Conservation (phyloP, 2,888 invertebrate genomes). For the Cataglyphis rosenhaueri region DNA sequence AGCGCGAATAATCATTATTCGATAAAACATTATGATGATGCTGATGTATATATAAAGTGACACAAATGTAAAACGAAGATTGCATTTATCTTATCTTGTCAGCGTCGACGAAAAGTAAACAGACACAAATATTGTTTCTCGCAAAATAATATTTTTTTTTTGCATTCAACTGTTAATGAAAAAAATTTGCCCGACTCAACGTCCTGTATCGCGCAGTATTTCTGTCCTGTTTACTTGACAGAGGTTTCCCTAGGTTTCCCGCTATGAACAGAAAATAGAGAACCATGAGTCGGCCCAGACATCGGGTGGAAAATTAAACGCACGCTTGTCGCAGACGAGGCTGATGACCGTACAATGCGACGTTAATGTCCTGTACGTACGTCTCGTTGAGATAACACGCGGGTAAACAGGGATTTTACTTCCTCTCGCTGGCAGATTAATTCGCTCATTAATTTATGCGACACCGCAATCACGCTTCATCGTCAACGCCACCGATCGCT, state of each 20-base stretch:
- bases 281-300: constrained; percentile 12
- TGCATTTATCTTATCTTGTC: background rate
- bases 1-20: background rate
- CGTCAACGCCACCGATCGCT: constrained; percentile 2
- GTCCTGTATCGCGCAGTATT: background rate
- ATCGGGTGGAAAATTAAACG: constrained; percentile 33
- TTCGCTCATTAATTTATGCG: constrained; percentile 45
- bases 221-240: background rate
- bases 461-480: constrained; percentile 24
- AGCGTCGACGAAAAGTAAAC: background rate
- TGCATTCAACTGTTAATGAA: background rate
- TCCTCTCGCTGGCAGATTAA: constrained; percentile 42
- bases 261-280: background rate
- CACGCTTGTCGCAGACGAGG: constrained; percentile 30
- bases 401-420: constrained; percentile 34
- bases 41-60: too few relatives aligned
- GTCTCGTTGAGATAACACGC: constrained; percentile 40
- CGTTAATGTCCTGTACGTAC: constrained; percentile 39
- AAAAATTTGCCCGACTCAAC: background rate
- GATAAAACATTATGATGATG: background rate
- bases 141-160: background rate
- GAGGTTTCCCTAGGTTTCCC: background rate
- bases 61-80: background rate
- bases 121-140: background rate
- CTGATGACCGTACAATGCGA: constrained; percentile 44